Percentiles rank a stretch among this genome's conserved stretches.
Evolutionary conservation across 2,888 invertebrate species (phyloP).

Genomic region (Lepidocyrtoides sp.): DNA sequence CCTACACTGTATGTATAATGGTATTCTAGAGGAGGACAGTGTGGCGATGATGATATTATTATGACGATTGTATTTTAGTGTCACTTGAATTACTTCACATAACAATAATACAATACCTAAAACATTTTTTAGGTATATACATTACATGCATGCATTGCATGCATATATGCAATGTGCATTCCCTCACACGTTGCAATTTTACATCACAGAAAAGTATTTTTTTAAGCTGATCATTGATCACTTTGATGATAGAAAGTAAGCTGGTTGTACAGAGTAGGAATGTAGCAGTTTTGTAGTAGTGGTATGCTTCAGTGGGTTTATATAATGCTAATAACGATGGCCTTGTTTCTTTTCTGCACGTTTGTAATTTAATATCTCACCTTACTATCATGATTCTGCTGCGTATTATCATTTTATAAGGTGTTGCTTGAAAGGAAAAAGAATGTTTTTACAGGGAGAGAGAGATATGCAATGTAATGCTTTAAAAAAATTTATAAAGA

Average conservation of each 20-base stretch:
- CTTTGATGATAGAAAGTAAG: conserved; percentile 68
- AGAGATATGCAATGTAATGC: background rate
- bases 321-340: conserved; percentile 20
- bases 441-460: no score
- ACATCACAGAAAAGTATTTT: background rate
- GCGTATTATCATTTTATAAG: no score
- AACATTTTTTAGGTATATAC: background rate
- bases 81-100: conserved; percentile 22
- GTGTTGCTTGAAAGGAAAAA: no score
- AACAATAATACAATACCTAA: background rate
- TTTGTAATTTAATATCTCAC: background rate
- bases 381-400: background rate
- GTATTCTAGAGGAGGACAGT: no score
- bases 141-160: background rate
- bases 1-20: conserved; percentile 24
- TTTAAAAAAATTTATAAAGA: background rate
- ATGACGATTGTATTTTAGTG: conserved; percentile 20
- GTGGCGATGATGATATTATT: no score
- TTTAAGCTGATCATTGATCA: conserved; percentile 43
- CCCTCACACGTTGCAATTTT: background rate
- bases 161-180: no score
- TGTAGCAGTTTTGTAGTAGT: background rate
- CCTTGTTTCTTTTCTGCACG: conserved; percentile 44
- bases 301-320: conserved; percentile 43
- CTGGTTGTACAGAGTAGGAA: background rate